Percentiles rank a stretch among this genome's conserved stretches.
These are phyloP conservation scores for Scatophagus argus DNA, from an alignment of 2,113 vertebrate genomes.

Conservation along the genomic window DNA sequence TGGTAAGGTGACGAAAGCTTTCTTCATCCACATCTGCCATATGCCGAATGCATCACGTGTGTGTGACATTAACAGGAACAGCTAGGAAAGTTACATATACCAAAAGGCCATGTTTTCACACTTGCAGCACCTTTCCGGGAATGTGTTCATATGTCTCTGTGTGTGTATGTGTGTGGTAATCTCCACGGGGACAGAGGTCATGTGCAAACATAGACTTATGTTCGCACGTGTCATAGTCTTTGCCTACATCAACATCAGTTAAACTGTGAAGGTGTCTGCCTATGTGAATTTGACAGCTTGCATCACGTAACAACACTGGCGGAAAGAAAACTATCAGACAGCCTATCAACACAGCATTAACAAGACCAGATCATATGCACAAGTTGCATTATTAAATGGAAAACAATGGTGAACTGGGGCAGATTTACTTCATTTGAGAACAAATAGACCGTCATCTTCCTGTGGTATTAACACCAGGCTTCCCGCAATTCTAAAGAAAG, in stretches of 20 bases:
- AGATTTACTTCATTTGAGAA: conserved; percentile 32
- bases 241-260: conserved; percentile 67
- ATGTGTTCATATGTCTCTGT: conserved; percentile 62
- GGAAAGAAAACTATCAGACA: conserved; percentile 44
- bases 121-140: conserved; percentile 70
- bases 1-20: conserved; percentile 72
- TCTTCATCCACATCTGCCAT: conserved; percentile 71
- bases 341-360: conserved; percentile 14
- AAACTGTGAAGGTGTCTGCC: conserved; percentile 64
- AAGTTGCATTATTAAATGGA: conserved; percentile 27
- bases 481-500: conserved; percentile 26
- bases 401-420: conserved; percentile 27
- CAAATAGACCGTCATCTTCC: conserved; percentile 16
- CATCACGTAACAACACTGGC: conserved; percentile 27
- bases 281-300: conserved; percentile 53
- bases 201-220: conserved; percentile 54
- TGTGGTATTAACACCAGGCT: not conserved
- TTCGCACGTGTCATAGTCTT: conserved; percentile 58
- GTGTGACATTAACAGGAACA: conserved; percentile 71
- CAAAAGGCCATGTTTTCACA: conserved; percentile 76
- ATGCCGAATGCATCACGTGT: conserved; percentile 72
- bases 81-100: conserved; percentile 75
- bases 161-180: conserved; percentile 60
- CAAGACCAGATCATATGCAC: not conserved
- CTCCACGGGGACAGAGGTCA: conserved; percentile 58